These are phyloP conservation scores for Notodromas monacha DNA, from an alignment of 2,888 invertebrate genomes.

Conservation along the genomic window DNA sequence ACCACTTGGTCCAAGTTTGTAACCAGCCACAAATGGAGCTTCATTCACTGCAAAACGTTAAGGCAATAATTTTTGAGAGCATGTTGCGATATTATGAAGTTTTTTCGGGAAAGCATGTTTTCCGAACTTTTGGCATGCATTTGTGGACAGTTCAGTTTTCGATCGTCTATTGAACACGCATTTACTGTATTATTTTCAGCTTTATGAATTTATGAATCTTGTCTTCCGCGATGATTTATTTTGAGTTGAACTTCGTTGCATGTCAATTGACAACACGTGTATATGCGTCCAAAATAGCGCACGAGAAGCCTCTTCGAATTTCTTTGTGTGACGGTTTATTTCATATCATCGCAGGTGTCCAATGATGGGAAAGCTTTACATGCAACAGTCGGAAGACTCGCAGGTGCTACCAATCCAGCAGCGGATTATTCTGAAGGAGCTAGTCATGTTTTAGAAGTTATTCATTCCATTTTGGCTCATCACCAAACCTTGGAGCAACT, in stretches of 20 bases:
- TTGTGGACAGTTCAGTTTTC: constrained; percentile 2
- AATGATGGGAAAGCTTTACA: constrained; percentile 19
- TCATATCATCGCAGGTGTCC: constrained; percentile 17
- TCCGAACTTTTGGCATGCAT: constrained; percentile 2
- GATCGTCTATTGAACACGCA: too few relatives aligned
- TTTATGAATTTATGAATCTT: too few relatives aligned
- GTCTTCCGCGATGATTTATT: too few relatives aligned
- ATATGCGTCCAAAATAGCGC: too few relatives aligned
- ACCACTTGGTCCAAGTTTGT: constrained; percentile 79
- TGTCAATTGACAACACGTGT: too few relatives aligned
- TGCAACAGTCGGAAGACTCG: constrained; percentile 21
- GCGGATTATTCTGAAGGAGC: constrained; percentile 86
- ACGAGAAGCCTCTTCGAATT: too few relatives aligned
- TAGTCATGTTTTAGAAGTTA: constrained; percentile 75
- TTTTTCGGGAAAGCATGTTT: too few relatives aligned
- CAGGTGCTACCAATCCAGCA: constrained; percentile 44
- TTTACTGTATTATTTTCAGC: too few relatives aligned
- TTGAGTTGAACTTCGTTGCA: too few relatives aligned
- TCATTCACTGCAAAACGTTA: constrained; percentile 27
- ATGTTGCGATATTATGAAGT: too few relatives aligned
- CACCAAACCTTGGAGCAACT: constrained; percentile 70
- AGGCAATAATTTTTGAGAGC: too few relatives aligned
- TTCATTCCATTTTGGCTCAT: constrained; percentile 80
- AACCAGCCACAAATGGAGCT: constrained; percentile 47
- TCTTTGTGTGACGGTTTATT: too few relatives aligned